phyloP scores from a whole-genome alignment of 2,888 invertebrate genomes.

The Nasonovia ribisnigri region DNA sequence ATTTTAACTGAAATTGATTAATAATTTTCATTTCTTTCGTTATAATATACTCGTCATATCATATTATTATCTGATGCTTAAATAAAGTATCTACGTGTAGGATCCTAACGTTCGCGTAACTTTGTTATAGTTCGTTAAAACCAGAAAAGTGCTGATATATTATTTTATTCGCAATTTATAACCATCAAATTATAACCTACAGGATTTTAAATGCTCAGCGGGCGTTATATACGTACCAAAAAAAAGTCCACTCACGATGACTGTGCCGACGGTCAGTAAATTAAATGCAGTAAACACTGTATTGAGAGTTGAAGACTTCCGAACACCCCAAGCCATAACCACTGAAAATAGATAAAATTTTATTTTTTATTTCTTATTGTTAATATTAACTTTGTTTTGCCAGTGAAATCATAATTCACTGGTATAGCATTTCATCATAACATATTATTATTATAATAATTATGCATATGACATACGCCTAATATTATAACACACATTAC shows the following conservation, averaged over 20 bases:
- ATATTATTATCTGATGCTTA: not conserved
- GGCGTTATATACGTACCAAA: not conserved
- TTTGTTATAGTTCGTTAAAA: not conserved
- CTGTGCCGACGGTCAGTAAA: constrained; percentile 83
- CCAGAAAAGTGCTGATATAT: not conserved
- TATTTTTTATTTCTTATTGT: not conserved
- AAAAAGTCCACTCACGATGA: constrained; percentile 75
- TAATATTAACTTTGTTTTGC: not conserved
- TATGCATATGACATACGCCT: not conserved
- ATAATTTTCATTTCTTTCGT: not conserved
- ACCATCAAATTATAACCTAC: too few relatives aligned
- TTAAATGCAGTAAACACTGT: constrained; percentile 92
- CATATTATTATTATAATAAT: not conserved
- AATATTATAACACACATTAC: not conserved
- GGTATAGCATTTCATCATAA: not conserved
- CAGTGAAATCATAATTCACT: not conserved
- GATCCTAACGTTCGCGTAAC: not conserved
- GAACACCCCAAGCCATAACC: constrained; percentile 80
- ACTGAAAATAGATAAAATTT: constrained; percentile 68
- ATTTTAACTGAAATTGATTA: constrained; percentile 59
- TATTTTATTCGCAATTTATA: too few relatives aligned
- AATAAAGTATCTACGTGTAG: too few relatives aligned
- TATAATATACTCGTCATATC: not conserved
- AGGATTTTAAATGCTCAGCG: not conserved
- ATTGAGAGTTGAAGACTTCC: constrained; percentile 87